Percentiles rank a stretch among this genome's conserved stretches.
phyloP scores from a whole-genome alignment of 2,797 vertebrate genomes.

The Acomys russatus region DNA sequence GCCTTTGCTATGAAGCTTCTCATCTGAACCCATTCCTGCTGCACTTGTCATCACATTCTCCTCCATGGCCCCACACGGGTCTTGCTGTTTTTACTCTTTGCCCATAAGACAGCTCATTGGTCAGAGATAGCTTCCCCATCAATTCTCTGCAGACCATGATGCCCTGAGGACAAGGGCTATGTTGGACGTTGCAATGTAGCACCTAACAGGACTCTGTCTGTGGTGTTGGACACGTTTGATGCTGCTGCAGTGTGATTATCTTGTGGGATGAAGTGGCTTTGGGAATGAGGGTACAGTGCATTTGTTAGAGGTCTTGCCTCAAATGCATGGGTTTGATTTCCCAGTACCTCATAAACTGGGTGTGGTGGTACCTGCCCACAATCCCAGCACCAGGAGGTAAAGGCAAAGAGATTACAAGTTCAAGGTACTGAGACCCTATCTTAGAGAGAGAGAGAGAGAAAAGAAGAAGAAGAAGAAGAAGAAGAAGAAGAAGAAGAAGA shows the following conservation, averaged over 20 bases:
- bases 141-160: neutral
- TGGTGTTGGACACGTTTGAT: rapidly evolving
- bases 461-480: neutral
- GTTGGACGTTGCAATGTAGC: rapidly evolving
- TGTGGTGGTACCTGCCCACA: neutral
- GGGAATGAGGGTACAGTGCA: neutral
- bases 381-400: neutral
- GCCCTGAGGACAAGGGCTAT: neutral
- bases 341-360: neutral
- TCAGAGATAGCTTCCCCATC: neutral
- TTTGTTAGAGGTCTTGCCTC: neutral
- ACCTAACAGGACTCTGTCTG: no score
- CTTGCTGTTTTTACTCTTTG: rapidly evolving
- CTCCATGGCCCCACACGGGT: neutral
- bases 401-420: neutral
- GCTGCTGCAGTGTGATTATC: neutral
- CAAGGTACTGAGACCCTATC: neutral
- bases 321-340: neutral
- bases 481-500: neutral
- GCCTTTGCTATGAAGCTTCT: neutral
- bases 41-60: neutral
- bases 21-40: neutral
- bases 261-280: neutral
- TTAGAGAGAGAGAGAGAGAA: no score
- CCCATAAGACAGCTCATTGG: neutral